Base-by-base conservation (phyloP, 2,113 vertebrate species). In the Zosterops lateralis region DNA sequence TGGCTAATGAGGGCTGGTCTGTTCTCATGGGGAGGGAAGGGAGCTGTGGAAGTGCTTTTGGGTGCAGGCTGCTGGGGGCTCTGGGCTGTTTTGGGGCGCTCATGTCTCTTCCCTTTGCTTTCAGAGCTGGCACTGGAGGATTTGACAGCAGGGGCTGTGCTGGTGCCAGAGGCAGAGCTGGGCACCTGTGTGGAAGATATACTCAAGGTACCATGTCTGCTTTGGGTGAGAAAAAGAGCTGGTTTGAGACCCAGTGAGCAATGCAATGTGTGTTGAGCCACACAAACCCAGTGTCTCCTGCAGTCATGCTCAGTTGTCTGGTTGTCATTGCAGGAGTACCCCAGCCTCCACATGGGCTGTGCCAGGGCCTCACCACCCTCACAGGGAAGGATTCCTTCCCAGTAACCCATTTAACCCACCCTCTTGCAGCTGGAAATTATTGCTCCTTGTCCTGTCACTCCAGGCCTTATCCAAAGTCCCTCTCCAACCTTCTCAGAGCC, bases 131-230 rank as follows among this genome's bases (percentile, higher is more conserved):
- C 86, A 18, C 90, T 91, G 77, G 94, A 86, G 31, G 93, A 91
- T 34, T 42, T 94, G 53, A 54, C 67, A 6, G 96, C 95, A 50
- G 97, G 96, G 64, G 83, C 96, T 0, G 81, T 97, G 75, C 87
- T 98, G 96, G 98, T 99, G 89, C 94, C 98, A 60, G 99, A 99
- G 95, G 96, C 97, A 89, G 98, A 98, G 92, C 97, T 99, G 74
- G 93, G 97, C 4, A 93, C 88, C n/a, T 99, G 99, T 60, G 87
- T 99, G 65, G 99, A 99, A 78, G 99, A 98, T 48, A 66, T 99
- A 12, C 98, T 98, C 95, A 99, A 99, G 98, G 99, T 99, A 93
- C 97, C 10, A 0, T 62, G 70, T 72, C 7, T 31, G 25, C 45
- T 61, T 25, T 6, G 50, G 48, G 45, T 5, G 7, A 36, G 58